phyloP scores from a whole-genome alignment of 2,797 vertebrate genomes.

The Channallabes apus region DNA sequence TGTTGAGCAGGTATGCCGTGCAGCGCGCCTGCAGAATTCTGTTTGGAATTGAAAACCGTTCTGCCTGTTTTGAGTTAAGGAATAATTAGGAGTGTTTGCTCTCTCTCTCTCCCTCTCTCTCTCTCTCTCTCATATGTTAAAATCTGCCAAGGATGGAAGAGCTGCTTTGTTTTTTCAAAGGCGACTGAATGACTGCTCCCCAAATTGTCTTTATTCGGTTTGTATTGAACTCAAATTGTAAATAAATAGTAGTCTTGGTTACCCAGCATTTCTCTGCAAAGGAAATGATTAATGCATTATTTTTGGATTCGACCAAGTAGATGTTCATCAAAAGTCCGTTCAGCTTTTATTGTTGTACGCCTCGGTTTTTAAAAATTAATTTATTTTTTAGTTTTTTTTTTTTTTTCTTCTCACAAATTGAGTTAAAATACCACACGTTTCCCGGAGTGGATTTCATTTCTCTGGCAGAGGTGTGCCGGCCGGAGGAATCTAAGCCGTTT shows the following conservation, averaged over 20 bases:
- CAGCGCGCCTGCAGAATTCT: constrained; percentile 45
- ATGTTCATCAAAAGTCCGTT: constrained; percentile 63
- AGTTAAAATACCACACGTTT: constrained; percentile 38
- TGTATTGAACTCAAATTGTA: constrained; percentile 39
- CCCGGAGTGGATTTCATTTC: constrained; percentile 25
- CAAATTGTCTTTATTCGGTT: constrained; percentile 47
- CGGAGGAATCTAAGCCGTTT: constrained; percentile 63
- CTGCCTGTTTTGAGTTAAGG: constrained; percentile 54
- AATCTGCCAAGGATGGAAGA: constrained; percentile 46
- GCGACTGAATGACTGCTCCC: constrained; percentile 25
- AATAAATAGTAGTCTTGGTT: constrained; percentile 45
- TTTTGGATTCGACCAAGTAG: constrained; percentile 56
- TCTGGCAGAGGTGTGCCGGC: constrained; percentile 56
- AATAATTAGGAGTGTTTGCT: constrained; percentile 50
- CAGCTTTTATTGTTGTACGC: constrained; percentile 65
- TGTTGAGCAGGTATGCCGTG: constrained; percentile 56
- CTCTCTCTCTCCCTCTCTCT: constrained; percentile 27
- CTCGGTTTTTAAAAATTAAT: neutral
- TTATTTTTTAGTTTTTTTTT: too few species aligned
- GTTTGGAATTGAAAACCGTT: constrained; percentile 54
- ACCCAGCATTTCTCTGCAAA: constrained; percentile 12
- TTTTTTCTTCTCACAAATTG: constrained; percentile 48
- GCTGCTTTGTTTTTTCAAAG: constrained; percentile 40
- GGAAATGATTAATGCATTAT: constrained; percentile 71
- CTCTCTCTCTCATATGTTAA: constrained; percentile 21